Evolutionary conservation across 1,140 invertebrate species (phyloP), one percentile per base, ranked within the genome.

Genomic region (Hyphantria cunea): DNA sequence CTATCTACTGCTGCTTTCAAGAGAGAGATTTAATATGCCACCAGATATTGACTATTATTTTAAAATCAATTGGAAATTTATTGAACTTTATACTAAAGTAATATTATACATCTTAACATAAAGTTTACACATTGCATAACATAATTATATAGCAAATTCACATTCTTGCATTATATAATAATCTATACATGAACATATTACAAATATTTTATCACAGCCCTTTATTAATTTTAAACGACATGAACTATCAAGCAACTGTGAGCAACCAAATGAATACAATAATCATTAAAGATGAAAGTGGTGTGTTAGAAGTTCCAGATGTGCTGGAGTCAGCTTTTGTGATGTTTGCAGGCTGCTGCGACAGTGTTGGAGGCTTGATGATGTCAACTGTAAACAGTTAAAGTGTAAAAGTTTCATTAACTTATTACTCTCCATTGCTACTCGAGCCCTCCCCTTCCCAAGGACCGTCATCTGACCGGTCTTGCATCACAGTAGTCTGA

Each of bases 151-250:
- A 62, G 51, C 51, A 52, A 53, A 34, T 62, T 52, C 44, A 62
- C 59, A 62, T 48, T 37, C 33, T 47, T 13, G 50, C 32, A 15
- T 42, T 39, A 39, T 49, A 54, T 37, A 32, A 66, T 66, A 41
- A 59, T 48, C 8, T 49, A 32, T 50, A 53, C 17, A 53, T 62
- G 66, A 72, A 72, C 70, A 62, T 64, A 60, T 70, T 58, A 59
- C 34, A 78, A 39, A 39, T 63, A 58, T 64, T 78, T 77, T 89
- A 89, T 89, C 86, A 89, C 84, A 89, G 86, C 84, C 79, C 74
- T 76, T 77, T 72, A 74, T 68, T 74, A 60, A 74, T 69, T 54
- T 63, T 61, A 66, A 66, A 74, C 54, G 64, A 52, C 55, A 42
- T 70, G 52, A 39, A 50, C 63, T 74, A 70, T 74, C 63, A 74